Conservation (phyloP, 2,888 invertebrate genomes). For the Conchocele bisecta region DNA sequence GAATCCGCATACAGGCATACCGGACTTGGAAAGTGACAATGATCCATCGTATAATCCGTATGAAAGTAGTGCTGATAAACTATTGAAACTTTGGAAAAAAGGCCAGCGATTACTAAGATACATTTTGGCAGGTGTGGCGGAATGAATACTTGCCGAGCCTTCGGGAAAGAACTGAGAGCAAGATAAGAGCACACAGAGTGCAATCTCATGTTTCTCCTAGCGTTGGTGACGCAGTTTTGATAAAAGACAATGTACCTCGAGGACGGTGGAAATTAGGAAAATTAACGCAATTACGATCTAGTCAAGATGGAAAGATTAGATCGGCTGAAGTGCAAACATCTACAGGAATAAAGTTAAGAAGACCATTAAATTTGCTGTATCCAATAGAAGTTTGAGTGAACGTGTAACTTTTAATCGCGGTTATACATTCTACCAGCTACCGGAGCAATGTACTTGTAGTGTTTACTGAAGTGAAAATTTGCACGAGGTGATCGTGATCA, state of each 20-base stretch:
- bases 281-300: neutral
- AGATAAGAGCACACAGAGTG: neutral
- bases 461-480: too few species aligned
- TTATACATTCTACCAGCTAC: too few species aligned
- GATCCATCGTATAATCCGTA: constrained; percentile 1
- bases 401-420: too few species aligned
- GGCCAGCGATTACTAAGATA: constrained; percentile 15
- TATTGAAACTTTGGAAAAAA: constrained; percentile 25
- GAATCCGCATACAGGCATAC: constrained; percentile 29
- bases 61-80: constrained; percentile 16
- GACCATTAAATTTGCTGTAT: too few species aligned
- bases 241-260: constrained; percentile 7
- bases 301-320: neutral
- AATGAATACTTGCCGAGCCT: constrained; percentile 33
- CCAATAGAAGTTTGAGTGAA: too few species aligned
- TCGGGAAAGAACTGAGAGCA: neutral
- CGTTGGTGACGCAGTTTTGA: constrained; percentile 1
- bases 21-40: constrained; percentile 2
- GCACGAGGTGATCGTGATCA: too few species aligned
- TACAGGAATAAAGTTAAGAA: too few species aligned
- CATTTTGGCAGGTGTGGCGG: constrained; percentile 28
- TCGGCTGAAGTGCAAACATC: too few species aligned
- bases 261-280: constrained; percentile 10
- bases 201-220: neutral
- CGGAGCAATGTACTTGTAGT: too few species aligned